Percentiles rank a stretch among this genome's conserved stretches.
These are phyloP conservation scores for Steinernema carpocapsae DNA, from an alignment of 2,888 invertebrate genomes.

Conservation along the genomic window DNA sequence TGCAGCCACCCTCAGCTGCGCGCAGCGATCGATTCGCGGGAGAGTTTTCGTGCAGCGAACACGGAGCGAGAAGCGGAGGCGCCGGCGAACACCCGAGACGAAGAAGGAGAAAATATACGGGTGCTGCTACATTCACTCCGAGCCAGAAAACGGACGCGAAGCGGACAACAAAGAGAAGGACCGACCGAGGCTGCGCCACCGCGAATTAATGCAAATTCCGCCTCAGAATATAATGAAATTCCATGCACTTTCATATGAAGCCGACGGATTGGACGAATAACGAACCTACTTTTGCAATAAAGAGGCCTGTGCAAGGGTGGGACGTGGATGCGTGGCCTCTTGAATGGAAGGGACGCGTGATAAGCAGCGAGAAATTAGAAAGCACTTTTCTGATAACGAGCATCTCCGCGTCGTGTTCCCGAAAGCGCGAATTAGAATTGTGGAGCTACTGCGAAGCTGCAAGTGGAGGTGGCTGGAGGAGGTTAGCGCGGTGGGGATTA, in stretches of 20 bases:
- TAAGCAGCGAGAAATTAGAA: background rate
- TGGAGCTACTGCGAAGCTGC: no score
- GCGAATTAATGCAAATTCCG: slow-evolving; percentile 2
- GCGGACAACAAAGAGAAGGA: no score
- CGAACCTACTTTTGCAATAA: no score
- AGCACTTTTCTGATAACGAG: no score
- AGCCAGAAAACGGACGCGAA: background rate
- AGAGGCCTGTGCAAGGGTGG: no score
- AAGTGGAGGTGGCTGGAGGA: no score
- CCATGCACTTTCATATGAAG: background rate
- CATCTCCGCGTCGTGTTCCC: no score
- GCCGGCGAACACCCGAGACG: background rate
- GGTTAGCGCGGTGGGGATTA: no score
- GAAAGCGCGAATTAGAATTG: no score
- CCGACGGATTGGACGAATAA: no score
- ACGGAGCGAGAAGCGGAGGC: slow-evolving; percentile 7
- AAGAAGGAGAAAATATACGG: slow-evolving; percentile 9
- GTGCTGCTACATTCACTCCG: background rate
- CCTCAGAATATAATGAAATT: slow-evolving; percentile 1
- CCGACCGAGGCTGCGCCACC: background rate
- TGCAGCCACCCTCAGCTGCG: background rate
- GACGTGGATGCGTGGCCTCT: background rate
- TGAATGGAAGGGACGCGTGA: background rate
- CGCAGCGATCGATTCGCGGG: slow-evolving; percentile 15
- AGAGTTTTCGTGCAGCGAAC: slow-evolving; percentile 8